A percentile compares a stretch with the other conserved stretches of the same genome.
Evolutionary conservation across 2,797 vertebrate genomes (phyloP).

Genomic region (Phoeniculus purpureus): DNA sequence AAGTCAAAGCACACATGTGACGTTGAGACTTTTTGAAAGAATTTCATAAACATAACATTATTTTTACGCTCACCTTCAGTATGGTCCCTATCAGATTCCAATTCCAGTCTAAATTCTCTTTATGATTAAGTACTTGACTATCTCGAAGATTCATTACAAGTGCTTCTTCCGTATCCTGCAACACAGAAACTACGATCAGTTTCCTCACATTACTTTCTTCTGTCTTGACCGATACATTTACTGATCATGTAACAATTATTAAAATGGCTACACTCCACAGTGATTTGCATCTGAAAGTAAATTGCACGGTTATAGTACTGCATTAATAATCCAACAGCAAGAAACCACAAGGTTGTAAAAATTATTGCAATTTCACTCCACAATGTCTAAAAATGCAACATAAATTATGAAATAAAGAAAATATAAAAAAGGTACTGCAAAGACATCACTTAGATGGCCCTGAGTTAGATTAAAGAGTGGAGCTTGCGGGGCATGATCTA

Average conservation of each 20-base stretch:
- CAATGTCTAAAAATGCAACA: not conserved
- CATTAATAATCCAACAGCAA: not conserved
- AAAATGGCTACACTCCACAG: not conserved
- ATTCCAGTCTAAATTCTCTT: constrained; percentile 98
- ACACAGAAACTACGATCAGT: constrained; percentile 20
- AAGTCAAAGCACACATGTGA: not conserved
- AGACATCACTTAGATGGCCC: not conserved
- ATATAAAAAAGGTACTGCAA: not conserved
- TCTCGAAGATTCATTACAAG: constrained; percentile 93
- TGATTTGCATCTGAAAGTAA: not conserved
- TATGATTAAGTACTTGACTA: constrained; percentile 96
- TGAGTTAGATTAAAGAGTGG: not conserved
- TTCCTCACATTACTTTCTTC: not conserved
- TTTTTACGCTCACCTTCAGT: constrained; percentile 85
- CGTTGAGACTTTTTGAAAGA: not conserved
- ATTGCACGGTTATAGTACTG: not conserved
- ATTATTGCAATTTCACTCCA: not conserved
- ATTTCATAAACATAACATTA: not conserved
- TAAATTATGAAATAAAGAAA: not conserved
- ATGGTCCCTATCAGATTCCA: constrained; percentile 97
- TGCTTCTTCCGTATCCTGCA: constrained; percentile 95
- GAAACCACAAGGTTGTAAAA: not conserved
- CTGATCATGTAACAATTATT: not conserved
- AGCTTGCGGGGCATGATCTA: not conserved
- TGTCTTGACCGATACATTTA: not conserved